Evolutionary conservation across 2,888 invertebrate genomes (phyloP), one percentile per base, ranked within the genome.

Genomic region (Cheilosia vernalis): DNA sequence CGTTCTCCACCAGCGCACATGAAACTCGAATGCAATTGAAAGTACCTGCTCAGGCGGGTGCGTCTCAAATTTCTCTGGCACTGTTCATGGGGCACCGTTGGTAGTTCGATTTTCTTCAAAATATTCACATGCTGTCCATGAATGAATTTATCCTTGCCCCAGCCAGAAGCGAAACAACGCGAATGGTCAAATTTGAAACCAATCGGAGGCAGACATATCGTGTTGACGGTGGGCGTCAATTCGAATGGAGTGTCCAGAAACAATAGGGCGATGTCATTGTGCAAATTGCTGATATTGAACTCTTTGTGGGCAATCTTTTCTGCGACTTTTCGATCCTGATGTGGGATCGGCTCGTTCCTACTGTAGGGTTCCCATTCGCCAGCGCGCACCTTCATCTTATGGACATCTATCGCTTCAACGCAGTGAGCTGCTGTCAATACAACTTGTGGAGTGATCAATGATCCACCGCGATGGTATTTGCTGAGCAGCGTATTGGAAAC

Each of bases 321-420:
- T 0, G 90, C 89, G 0, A 96, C 95, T 5, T 93, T 92, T 3
- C 95, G 93, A 89, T 97, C 96, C 89, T 96, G 95, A 90, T 95
- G 95, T 0, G 94, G 94, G 79, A 93, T 94, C 0, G 95, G 93
- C 89, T 97, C 97, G 53, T 93, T 93, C 40, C 93, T 94, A 0
- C 94, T 95, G 90, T 96, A 95, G 0, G 96, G 96, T 91, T 97
- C 96, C 96, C 97, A 97, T 91, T 97, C 97, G 0, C 97, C 97
- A 0, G 95, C 95, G 0, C 96, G 93, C 2, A 95, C 92, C 44
- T 91, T 89, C 4, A 93, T 88, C 53, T 88, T 61, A 24, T 89
- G 60, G n/a, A 87, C 72, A 0, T 89, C 80, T 0, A 89, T 89
- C 51, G 87, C 88, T 4, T 88, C 74, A 33, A 96, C 94, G 89